These are phyloP conservation scores for Natrix natrix DNA, from an alignment of 2,797 vertebrate species.

Conservation along the genomic window DNA sequence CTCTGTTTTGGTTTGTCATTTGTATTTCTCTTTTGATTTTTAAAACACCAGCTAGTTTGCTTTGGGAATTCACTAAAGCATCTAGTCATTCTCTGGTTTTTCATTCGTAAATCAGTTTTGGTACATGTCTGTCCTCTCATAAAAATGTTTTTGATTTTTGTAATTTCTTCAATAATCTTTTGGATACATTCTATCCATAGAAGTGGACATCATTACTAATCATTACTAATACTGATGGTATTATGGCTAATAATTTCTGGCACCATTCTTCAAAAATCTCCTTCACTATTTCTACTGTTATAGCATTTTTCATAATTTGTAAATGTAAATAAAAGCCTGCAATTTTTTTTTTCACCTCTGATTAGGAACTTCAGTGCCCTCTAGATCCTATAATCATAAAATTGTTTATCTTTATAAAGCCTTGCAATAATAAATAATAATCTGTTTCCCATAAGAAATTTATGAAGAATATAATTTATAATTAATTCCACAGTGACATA, in stretches of 20 bases:
- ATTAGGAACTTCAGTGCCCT: background rate
- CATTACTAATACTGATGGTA: background rate
- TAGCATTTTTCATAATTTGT: background rate
- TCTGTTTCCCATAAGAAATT: background rate
- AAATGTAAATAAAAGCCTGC: background rate
- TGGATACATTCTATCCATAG: background rate
- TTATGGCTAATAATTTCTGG: background rate
- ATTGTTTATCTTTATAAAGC: background rate
- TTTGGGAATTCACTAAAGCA: background rate
- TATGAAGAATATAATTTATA: background rate
- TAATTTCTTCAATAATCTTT: background rate
- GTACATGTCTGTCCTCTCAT: background rate
- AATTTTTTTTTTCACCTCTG: background rate
- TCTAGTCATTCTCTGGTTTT: background rate
- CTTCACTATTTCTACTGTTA: background rate
- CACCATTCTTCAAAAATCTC: background rate
- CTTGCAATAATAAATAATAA: background rate
- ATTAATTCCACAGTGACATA: background rate
- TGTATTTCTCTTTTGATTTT: background rate
- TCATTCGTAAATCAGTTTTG: background rate
- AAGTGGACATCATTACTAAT: background rate
- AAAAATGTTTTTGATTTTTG: background rate
- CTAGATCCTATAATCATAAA: background rate
- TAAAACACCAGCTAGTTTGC: background rate
- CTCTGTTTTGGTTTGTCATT: background rate